Base-by-base conservation (phyloP, 2,797 vertebrate genomes). In the Phoebastria nigripes region DNA sequence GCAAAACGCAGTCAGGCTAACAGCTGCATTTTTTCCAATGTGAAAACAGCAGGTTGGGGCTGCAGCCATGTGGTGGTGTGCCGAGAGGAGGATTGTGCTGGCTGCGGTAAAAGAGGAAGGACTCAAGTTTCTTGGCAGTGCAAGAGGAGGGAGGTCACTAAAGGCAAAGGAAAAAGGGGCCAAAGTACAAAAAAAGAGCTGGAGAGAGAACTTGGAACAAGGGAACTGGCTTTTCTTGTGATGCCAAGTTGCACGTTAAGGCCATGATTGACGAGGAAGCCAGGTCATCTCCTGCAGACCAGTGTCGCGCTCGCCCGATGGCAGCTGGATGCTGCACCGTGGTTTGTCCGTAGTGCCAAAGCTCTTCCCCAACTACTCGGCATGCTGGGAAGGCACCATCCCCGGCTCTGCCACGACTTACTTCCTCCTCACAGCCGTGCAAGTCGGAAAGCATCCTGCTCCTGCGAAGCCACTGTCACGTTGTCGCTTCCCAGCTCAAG, bases 21-120 rank as follows among this genome's bases (percentile, higher is more conserved):
- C 5, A 2, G 7, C 0, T 3, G 31, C 3, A 1, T 47, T 55
- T 91, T 58, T 54, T 15, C 61, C 55, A n/a, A 1, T 0, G 21
- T 14, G n/a, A 8, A 35, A 70, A 20, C 15, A 20, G 39, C 20
- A 3, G 49, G 12, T 6, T 6, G 15, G 78, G 58, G 33, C 76
- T 11, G 58, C 58, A 67, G 79, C 42, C n/a, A 1, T 0, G 7
- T 0, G 7, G 37, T 28, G 25, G 6, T 1, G 0, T 22, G 42
- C 15, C 0, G 0, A 26, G 39, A 51, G 56, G 29, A 81, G 63
- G 35, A 18, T 15, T 6, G 28, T 4, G n/a, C 44, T 55, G 66
- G 61, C 51, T 3, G 41, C 0, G 29, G 21, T 12, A 54, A 11
- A 46, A 35, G 41, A 51, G 44, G 42, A 37, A 42, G 46, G 82